Evolutionary conservation across 2,797 vertebrate genomes (phyloP).

Genomic region (Mormyrus proboscirostris): DNA sequence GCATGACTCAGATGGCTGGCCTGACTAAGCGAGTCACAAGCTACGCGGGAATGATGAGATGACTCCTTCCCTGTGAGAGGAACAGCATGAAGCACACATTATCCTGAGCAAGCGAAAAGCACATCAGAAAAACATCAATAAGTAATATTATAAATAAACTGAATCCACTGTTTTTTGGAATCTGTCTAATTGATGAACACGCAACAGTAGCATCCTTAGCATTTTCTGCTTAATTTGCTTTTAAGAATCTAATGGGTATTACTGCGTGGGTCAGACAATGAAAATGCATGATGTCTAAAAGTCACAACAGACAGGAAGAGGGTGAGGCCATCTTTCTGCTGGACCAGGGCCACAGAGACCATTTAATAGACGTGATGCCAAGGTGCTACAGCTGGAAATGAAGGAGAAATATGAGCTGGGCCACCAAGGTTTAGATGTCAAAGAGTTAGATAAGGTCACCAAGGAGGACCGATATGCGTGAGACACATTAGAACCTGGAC

Average conservation of each 20-base stretch:
- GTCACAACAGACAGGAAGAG: not conserved
- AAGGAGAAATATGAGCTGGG: not conserved
- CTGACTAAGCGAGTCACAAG: constrained; percentile 70
- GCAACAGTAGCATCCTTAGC: not conserved
- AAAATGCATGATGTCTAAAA: not conserved
- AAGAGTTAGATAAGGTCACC: not conserved
- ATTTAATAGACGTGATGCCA: not conserved
- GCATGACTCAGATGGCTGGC: constrained; percentile 70
- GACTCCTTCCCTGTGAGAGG: constrained; percentile 73
- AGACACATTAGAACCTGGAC: not conserved
- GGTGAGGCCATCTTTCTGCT: not conserved
- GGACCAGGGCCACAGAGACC: not conserved
- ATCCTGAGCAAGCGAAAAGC: not conserved
- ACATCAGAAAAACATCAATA: not conserved
- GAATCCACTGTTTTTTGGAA: not conserved
- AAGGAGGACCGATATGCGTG: not conserved
- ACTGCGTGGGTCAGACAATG: not conserved
- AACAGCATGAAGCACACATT: not conserved
- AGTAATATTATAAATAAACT: too few relatives aligned
- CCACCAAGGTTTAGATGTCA: not conserved
- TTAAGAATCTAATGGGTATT: not conserved
- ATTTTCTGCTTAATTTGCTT: not conserved
- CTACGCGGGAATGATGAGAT: constrained; percentile 66
- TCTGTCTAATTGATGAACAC: not conserved
- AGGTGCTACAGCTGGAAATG: not conserved